Evolutionary conservation across 2,113 vertebrate species (phyloP), one percentile per base, ranked within the genome.

Genomic region (Chroicocephalus ridibundus): DNA sequence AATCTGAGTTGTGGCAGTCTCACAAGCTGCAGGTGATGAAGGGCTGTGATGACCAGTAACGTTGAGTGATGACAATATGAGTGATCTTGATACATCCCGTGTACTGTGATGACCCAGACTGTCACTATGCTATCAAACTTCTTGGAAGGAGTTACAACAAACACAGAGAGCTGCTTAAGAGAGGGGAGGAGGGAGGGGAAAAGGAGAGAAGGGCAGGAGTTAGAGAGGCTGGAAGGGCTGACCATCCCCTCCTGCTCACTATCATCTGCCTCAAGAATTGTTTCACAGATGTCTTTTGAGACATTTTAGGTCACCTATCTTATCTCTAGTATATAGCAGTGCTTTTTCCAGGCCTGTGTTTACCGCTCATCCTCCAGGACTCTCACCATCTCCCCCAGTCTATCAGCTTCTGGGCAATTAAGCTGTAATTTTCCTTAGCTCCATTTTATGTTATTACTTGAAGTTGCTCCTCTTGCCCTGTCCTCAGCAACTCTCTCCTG

Each of bases 351-450:
- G 69, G 66, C 36, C 26, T 3, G 0, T 54, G 40, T 82, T 94
- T 66, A 62, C 20, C 0, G 1, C 26, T 85, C 15, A 7, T 69
- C 54, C 46, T 57, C 40, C 4, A 25, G 44, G 70, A 93, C 54
- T 68, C 44, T 19, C 42, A 88, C 26, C 21, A 6, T 20, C 38
- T 84, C 16, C 58, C 42, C 25, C 1, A 66, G 42, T 11, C 52
- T 60, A 79, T 47, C 32, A 89, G 36, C 49, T 92, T 58, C 32
- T 87, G 70, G 46, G 51, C 19, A 65, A 46, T 82, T 65, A 80
- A 79, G 40, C 32, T 88, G 40, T 77, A 72, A 77, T 91, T 91
- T 82, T 85, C 86, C 54, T 54, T 87, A 66, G 36, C 62, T 82
- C 42, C 12, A 17, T 69, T 94, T 96, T 55, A n/a, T 76, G 18